Conservation (phyloP, 2,888 invertebrate genomes). For the Cinara cedri region DNA sequence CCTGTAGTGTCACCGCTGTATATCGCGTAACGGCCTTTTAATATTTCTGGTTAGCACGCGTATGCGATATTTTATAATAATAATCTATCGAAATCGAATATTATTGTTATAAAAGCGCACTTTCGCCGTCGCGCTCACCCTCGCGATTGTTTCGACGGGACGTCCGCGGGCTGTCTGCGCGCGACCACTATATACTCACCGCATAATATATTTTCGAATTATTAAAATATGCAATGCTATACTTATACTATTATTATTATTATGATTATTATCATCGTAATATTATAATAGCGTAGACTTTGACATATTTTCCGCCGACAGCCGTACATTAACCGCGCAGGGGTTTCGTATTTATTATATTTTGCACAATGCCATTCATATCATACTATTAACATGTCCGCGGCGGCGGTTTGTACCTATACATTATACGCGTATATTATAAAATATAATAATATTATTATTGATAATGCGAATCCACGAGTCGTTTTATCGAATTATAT, state of each 20-base stretch:
- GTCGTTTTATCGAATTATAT: no score
- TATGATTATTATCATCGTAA: background rate
- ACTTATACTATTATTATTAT: background rate
- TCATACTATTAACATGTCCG: no score
- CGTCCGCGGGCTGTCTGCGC: background rate
- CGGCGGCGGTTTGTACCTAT: no score
- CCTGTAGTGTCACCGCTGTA: background rate
- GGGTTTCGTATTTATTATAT: no score
- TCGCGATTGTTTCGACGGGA: background rate
- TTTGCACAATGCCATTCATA: no score
- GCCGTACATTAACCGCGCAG: no score
- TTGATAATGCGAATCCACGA: no score
- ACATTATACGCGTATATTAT: no score
- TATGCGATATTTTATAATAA: no score
- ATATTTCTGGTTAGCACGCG: conserved; percentile 39
- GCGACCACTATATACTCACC: background rate
- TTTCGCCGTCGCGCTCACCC: background rate
- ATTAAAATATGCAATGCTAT: background rate
- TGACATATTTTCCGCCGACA: conserved; percentile 6
- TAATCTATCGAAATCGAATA: conserved; percentile 10
- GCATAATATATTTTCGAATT: no score
- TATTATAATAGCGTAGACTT: background rate
- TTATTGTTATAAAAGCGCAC: conserved; percentile 26
- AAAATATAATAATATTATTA: no score
- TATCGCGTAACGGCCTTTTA: conserved; percentile 28